Evolutionary conservation across 2,113 vertebrate species (phyloP).

Genomic region (Toxostoma redivivum): DNA sequence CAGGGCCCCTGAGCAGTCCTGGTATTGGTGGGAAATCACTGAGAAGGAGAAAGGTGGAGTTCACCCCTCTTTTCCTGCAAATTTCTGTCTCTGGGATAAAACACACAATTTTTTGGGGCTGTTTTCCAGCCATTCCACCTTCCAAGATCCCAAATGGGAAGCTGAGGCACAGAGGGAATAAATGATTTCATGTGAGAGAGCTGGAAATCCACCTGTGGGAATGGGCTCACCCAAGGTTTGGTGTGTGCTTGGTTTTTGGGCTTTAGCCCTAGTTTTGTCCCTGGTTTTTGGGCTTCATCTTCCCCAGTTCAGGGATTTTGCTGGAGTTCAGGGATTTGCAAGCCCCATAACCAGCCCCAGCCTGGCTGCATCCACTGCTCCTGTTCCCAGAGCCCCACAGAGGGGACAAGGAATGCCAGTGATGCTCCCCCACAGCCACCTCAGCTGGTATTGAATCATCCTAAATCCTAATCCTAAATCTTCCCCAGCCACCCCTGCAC

Average conservation of each 20-base stretch:
- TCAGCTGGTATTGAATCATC: fast-evolving
- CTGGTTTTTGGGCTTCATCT: not conserved
- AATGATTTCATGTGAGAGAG: not conserved
- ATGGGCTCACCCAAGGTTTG: fast-evolving
- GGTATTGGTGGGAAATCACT: not conserved
- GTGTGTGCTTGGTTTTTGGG: not conserved
- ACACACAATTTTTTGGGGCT: not conserved
- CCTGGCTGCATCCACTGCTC: not conserved
- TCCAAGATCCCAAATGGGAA: not conserved
- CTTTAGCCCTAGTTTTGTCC: not conserved
- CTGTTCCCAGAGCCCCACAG: not conserved
- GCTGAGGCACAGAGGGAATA: not conserved
- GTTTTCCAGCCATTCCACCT: not conserved
- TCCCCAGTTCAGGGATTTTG: not conserved
- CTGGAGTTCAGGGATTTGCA: not conserved
- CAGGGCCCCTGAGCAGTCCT: not conserved
- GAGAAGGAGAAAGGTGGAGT: not conserved
- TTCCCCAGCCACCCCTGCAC: too few species aligned
- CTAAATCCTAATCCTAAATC: not conserved
- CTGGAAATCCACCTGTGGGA: not conserved
- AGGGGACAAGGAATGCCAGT: fast-evolving
- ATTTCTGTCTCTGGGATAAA: not conserved
- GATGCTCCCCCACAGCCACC: not conserved
- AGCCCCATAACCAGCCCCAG: not conserved
- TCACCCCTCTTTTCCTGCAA: not conserved